Evolutionary conservation across 1,140 invertebrate species (phyloP), one percentile per base, ranked within the genome.

Genomic region (Stegodyphus mimosarum): DNA sequence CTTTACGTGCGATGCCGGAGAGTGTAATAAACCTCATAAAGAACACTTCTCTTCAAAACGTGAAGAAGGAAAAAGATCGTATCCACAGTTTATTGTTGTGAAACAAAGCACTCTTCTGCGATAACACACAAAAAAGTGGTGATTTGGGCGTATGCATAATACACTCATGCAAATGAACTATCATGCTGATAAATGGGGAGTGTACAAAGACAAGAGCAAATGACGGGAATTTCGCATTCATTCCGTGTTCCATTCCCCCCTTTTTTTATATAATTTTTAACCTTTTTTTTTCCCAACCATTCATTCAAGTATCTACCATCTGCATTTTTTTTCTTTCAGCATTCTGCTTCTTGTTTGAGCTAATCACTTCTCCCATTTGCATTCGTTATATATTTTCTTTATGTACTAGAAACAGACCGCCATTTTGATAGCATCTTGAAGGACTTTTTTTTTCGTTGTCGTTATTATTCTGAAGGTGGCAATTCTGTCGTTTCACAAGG

Each of bases 141-240:
- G 78, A 81, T 81, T 81, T 72, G 72, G 69, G 78, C 72, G 78
- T 81, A 72, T 53, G 78, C 78, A 81, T 81, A 81, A 81, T 81
- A 72, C 69, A 67, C 63, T 50, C 18, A 72, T 64, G 78, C 78
- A 72, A 81, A 81, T 81, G 78, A 81, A 72, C 48, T n/a, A 13
- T 52, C 49, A 15, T 52, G 70, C 78, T 81, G 78, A 81, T 72
- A 81, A 81, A 81, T 81, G 78, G 53, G 13, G 49, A 18, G n/a
- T 72, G 78, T 55, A 18, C 50, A 50, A 33, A 52, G 78, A 81
- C 78, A 81, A 72, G 52, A 60, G 69, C 78, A 81, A 63, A 81
- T 81, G 78, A 72, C 69, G 78, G 52, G 66, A 60, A 81, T 81
- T 72, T 81, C 69, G 33, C 72, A 81, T 81, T 81, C 78, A 81